Evolutionary conservation across 1,140 invertebrate species (phyloP).

Genomic region (Harpegnathos saltator): DNA sequence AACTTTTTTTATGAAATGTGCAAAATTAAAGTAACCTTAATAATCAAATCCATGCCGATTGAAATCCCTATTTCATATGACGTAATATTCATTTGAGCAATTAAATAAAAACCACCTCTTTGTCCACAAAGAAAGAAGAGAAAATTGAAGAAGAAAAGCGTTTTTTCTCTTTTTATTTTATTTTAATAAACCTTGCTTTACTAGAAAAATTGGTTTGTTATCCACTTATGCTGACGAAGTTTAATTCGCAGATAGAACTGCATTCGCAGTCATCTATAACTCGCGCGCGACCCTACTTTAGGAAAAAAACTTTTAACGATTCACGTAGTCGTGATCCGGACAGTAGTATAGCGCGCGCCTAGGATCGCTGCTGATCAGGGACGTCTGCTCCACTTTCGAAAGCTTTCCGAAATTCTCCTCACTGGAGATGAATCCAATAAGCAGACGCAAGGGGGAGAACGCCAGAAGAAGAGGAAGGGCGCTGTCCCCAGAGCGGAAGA

Average conservation of each 20-base stretch:
- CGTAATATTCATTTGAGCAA: constrained; percentile 1
- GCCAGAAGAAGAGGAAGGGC: constrained; percentile 55
- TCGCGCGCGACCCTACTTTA: neutral
- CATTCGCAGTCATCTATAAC: too few relatives aligned
- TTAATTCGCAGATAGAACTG: neutral
- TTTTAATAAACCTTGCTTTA: too few relatives aligned
- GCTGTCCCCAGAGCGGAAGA: constrained; percentile 72
- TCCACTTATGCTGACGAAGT: neutral
- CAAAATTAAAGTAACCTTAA: neutral
- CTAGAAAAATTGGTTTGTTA: neutral
- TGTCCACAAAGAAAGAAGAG: neutral
- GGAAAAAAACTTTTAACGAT: constrained; percentile 13
- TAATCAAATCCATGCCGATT: too few relatives aligned
- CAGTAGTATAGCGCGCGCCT: constrained; percentile 34
- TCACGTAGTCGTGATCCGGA: neutral
- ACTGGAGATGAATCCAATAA: constrained; percentile 79
- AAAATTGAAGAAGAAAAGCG: too few relatives aligned
- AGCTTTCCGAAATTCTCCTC: constrained; percentile 72
- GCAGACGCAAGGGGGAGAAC: constrained; percentile 60
- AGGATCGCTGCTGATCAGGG: constrained; percentile 36
- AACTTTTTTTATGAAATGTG: neutral
- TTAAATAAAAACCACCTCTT: neutral
- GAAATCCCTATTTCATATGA: too few relatives aligned
- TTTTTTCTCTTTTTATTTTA: neutral
- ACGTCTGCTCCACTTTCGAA: constrained; percentile 65